Evolutionary conservation across 2,113 vertebrate species (phyloP).

Genomic region (Rhabdornis inornatus): DNA sequence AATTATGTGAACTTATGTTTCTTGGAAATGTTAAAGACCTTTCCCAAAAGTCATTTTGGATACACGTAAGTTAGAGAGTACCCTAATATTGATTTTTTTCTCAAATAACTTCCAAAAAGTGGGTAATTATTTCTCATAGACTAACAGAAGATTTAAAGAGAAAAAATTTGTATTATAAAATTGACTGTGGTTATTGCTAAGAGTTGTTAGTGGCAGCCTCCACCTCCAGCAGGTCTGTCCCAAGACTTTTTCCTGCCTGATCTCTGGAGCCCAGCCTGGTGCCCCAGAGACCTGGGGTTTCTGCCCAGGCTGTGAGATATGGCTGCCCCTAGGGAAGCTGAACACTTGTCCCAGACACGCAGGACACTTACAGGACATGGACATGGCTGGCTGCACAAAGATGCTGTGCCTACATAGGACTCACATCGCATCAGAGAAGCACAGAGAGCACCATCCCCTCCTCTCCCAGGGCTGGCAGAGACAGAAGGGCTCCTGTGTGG

Average conservation of each 20-base stretch:
- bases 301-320: not conserved
- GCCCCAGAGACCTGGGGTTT: not conserved
- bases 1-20: not conserved
- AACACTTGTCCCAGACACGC: not conserved
- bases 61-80: not conserved
- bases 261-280: not conserved
- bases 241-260: not conserved
- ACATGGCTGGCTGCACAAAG: not conserved
- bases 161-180: not conserved
- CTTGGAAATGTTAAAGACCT: slow-evolving; percentile 21
- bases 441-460: not conserved
- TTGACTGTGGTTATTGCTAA: not conserved
- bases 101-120: not conserved
- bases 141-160: not conserved
- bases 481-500: too few relatives aligned
- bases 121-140: not conserved
- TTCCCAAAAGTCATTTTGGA: slow-evolving; percentile 9
- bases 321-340: not conserved
- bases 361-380: not conserved
- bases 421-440: not conserved
- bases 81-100: not conserved
- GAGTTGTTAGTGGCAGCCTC: not conserved
- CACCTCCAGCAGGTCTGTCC: not conserved
- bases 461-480: not conserved
- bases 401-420: rapidly evolving